Conservation (phyloP, 2,797 vertebrate species). For the Leucoraja ocellata region DNA sequence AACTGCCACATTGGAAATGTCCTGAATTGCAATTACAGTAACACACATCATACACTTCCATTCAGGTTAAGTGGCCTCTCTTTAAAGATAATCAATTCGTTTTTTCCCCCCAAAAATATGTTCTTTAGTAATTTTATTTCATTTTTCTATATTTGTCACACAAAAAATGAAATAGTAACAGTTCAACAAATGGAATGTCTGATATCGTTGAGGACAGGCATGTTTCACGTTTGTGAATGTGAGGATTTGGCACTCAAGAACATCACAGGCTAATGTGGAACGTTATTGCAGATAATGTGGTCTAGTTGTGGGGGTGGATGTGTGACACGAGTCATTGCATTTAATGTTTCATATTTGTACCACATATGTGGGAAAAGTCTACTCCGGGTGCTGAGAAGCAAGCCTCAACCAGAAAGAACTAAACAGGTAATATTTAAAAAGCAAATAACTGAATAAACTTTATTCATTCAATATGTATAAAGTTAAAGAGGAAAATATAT, state of each 20-base stretch:
- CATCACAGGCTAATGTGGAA: neutral
- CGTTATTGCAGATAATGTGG: neutral
- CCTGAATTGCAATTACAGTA: neutral
- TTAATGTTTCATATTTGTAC: neutral
- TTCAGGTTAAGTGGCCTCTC: neutral
- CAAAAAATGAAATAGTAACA: neutral
- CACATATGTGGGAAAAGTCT: neutral
- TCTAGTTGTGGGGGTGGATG: neutral
- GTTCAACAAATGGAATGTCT: neutral
- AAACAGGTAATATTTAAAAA: neutral
- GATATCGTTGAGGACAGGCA: neutral
- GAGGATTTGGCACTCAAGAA: neutral
- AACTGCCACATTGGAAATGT: conserved; percentile 6
- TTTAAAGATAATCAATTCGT: neutral
- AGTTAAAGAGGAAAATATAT: neutral
- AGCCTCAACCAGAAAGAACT: neutral
- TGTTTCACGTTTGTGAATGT: neutral
- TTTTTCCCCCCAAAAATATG: neutral
- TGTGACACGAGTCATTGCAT: neutral
- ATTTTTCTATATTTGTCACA: neutral
- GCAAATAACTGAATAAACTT: neutral
- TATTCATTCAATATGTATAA: neutral
- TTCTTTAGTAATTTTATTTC: neutral
- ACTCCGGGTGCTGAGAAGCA: neutral
- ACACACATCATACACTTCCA: neutral